A percentile compares a stretch with the other conserved stretches of the same genome.
Evolutionary conservation across 2,113 vertebrate species (phyloP).

Genomic region (Arenaria interpres): DNA sequence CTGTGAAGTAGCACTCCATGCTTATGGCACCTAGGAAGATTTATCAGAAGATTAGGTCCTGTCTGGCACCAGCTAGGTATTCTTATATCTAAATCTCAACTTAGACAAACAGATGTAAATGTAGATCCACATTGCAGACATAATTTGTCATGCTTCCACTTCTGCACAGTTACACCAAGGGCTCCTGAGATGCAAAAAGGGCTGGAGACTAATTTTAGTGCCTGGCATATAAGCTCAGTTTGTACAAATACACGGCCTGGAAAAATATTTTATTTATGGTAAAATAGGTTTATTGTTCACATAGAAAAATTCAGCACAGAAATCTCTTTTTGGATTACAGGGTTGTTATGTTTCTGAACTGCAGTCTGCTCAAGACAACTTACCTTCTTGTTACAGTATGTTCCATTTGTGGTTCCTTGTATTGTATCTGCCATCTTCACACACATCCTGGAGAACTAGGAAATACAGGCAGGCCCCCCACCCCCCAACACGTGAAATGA

Average conservation of each 20-base stretch:
- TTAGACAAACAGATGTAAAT: neutral
- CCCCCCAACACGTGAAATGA: fast-evolving
- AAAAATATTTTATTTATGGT: neutral
- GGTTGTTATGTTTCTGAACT: neutral
- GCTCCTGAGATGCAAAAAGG: neutral
- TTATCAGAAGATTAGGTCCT: neutral
- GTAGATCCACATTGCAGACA: neutral
- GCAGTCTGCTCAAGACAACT: neutral
- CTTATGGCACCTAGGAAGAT: neutral
- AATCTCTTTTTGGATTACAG: neutral
- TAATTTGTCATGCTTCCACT: neutral
- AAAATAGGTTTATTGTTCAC: neutral
- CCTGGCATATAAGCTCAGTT: neutral
- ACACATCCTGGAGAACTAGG: neutral
- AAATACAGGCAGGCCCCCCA: neutral
- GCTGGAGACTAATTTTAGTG: neutral
- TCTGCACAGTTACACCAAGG: neutral
- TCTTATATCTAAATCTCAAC: neutral
- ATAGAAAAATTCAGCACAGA: neutral
- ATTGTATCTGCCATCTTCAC: neutral
- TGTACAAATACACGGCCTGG: neutral
- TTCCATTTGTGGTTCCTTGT: neutral
- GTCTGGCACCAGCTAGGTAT: neutral
- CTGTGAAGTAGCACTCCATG: neutral
- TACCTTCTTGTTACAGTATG: neutral